These are phyloP conservation scores for Sylvia borin DNA, from an alignment of 2,797 vertebrate genomes.

Conservation along the genomic window DNA sequence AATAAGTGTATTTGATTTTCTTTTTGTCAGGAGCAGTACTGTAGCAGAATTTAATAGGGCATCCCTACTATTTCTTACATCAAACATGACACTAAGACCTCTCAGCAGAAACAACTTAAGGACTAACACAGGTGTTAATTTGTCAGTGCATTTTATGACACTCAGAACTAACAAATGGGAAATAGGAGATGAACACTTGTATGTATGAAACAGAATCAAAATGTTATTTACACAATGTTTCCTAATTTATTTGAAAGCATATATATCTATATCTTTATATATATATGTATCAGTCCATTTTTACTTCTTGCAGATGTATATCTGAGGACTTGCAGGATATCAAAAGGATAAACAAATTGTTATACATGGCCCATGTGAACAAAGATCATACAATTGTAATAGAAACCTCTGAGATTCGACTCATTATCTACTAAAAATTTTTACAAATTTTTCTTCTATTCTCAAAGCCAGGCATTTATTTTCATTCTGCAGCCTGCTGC, in stretches of 20 bases:
- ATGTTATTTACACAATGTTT: background rate
- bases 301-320: background rate
- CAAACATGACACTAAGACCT: background rate
- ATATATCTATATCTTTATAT: too few species aligned
- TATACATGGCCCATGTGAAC: rapidly evolving
- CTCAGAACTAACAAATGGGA: background rate
- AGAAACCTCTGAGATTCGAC: background rate
- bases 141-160: background rate
- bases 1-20: background rate
- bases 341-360: background rate
- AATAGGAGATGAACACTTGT: background rate
- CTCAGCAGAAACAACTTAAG: background rate
- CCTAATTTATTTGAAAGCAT: background rate
- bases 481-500: background rate
- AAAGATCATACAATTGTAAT: background rate
- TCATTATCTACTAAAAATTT: background rate
- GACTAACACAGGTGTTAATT: background rate
- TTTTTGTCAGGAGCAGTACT: background rate
- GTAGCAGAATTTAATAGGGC: background rate
- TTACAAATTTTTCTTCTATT: background rate
- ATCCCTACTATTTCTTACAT: background rate
- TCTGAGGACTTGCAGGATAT: background rate
- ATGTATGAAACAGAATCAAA: background rate
- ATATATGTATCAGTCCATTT: background rate
- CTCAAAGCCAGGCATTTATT: background rate